Evolutionary conservation across 37 sponge, comb jelly and placozoan genomes (phyloP).

Genomic region (Chondrosia reniformis): DNA sequence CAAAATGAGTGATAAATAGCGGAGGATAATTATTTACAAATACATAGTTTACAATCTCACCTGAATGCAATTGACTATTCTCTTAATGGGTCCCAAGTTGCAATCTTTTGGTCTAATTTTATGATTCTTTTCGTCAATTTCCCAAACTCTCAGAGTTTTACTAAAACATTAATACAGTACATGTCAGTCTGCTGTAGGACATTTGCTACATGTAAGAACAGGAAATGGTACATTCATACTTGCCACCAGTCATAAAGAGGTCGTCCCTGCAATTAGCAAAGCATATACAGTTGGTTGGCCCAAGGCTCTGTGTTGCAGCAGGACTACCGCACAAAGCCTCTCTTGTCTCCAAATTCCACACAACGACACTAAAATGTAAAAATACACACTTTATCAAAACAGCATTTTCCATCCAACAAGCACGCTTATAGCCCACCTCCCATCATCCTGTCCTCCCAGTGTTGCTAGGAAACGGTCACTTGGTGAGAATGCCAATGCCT

Average conservation of each 20-base stretch:
- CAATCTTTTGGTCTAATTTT: conserved; percentile 95
- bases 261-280: conserved; percentile 74
- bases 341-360: conserved; percentile 85
- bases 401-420: not conserved
- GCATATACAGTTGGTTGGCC: conserved; percentile 68
- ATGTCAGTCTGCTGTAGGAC: not conserved
- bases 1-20: not conserved
- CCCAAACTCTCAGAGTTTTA: conserved; percentile 92
- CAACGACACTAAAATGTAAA: conserved; percentile 68
- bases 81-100: conserved; percentile 88
- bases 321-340: conserved; percentile 94
- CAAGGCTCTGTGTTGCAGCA: conserved; percentile 90
- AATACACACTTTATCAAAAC: not conserved
- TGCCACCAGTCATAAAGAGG: conserved; percentile 91
- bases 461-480: conserved; percentile 90
- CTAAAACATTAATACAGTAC: conserved; percentile 50
- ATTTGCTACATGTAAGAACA: not conserved
- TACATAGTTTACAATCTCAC: conserved; percentile 9
- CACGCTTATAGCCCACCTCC: conserved; percentile 33
- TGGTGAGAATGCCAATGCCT: conserved; percentile 95
- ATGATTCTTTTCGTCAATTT: conserved; percentile 65
- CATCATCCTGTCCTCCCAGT: conserved; percentile 92
- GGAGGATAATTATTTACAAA: too few relatives aligned
- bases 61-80: conserved; percentile 84
- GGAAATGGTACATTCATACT: conserved; percentile 60